Percentiles rank a stretch among this genome's conserved stretches.
Conservation (phyloP, 2,113 vertebrate genomes). For the Platichthys stellatus region DNA sequence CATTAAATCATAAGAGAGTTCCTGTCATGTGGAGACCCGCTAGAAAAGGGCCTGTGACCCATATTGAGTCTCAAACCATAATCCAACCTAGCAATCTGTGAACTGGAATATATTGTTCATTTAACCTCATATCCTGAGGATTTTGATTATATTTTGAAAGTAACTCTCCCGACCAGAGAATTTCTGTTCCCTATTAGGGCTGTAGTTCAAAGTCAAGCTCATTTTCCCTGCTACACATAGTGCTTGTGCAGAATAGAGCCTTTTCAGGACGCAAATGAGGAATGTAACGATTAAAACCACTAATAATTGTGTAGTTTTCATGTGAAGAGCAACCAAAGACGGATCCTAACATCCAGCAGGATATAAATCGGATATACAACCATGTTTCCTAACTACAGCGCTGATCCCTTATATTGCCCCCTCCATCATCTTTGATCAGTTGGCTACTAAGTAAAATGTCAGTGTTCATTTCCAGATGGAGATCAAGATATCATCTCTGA, state of each 20-base stretch:
- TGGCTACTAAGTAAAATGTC: slow-evolving; percentile 42
- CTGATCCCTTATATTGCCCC: slow-evolving; percentile 14
- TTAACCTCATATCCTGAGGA: slow-evolving; percentile 72
- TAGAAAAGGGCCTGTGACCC: slow-evolving; percentile 62
- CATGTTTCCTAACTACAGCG: slow-evolving; percentile 20
- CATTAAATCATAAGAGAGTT: slow-evolving; percentile 74
- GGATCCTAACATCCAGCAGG: slow-evolving; percentile 13
- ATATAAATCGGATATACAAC: slow-evolving; percentile 26
- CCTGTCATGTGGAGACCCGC: slow-evolving; percentile 69
- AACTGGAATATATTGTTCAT: slow-evolving; percentile 73
- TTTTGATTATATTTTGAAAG: slow-evolving; percentile 62
- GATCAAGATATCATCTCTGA: slow-evolving; percentile 61
- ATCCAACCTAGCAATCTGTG: slow-evolving; percentile 71
- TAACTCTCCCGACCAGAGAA: slow-evolving; percentile 53
- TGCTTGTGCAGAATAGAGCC: slow-evolving; percentile 17
- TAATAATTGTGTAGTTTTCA: slow-evolving; percentile 8
- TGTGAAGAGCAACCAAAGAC: slow-evolving; percentile 11
- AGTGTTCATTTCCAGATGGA: slow-evolving; percentile 62
- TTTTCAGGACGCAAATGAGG: slow-evolving; percentile 19
- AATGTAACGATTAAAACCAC: slow-evolving; percentile 31
- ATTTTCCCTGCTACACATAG: slow-evolving; percentile 48
- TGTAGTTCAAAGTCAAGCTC: slow-evolving; percentile 52
- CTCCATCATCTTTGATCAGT: slow-evolving; percentile 42
- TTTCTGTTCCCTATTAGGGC: slow-evolving; percentile 69
- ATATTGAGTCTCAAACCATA: slow-evolving; percentile 67